Percentiles rank a stretch among this genome's conserved stretches.
phyloP scores from a whole-genome alignment of 2,797 vertebrate species.

The Cyclopterus lumpus region DNA sequence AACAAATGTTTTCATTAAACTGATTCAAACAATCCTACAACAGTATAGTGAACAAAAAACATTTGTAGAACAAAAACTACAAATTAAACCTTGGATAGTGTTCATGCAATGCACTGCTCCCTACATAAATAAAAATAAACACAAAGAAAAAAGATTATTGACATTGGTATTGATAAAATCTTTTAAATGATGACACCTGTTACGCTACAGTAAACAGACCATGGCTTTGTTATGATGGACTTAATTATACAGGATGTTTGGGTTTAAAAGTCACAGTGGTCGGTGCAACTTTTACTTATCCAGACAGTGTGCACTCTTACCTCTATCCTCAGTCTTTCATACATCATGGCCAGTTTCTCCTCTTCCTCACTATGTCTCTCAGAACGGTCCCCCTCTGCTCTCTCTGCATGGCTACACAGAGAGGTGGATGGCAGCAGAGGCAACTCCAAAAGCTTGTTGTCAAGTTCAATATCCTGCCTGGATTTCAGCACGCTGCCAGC shows the following conservation, averaged over 20 bases:
- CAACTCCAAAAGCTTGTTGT: slow-evolving; percentile 23
- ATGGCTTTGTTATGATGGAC: not conserved
- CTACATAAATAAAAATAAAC: not conserved
- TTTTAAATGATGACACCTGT: not conserved
- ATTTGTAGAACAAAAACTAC: not conserved
- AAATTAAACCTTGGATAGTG: not conserved
- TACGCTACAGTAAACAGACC: no score
- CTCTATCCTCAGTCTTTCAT: slow-evolving; percentile 87
- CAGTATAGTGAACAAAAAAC: not conserved
- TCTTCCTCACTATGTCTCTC: slow-evolving; percentile 75
- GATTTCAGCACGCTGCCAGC: slow-evolving; percentile 44
- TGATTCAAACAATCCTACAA: not conserved
- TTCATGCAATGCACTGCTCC: not conserved
- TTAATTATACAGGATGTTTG: not conserved
- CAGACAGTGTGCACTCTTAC: slow-evolving; percentile 70
- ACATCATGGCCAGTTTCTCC: slow-evolving; percentile 86
- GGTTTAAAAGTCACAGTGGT: not conserved
- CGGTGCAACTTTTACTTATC: not conserved
- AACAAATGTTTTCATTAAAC: not conserved
- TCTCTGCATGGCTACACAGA: slow-evolving; percentile 58
- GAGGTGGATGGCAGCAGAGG: slow-evolving; percentile 28
- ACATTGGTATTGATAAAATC: not conserved
- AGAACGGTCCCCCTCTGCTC: slow-evolving; percentile 2
- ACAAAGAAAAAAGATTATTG: not conserved
- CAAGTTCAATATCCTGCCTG: slow-evolving; percentile 63